phyloP scores from a whole-genome alignment of 2,113 vertebrate species.

The Mormoops blainvillei region DNA sequence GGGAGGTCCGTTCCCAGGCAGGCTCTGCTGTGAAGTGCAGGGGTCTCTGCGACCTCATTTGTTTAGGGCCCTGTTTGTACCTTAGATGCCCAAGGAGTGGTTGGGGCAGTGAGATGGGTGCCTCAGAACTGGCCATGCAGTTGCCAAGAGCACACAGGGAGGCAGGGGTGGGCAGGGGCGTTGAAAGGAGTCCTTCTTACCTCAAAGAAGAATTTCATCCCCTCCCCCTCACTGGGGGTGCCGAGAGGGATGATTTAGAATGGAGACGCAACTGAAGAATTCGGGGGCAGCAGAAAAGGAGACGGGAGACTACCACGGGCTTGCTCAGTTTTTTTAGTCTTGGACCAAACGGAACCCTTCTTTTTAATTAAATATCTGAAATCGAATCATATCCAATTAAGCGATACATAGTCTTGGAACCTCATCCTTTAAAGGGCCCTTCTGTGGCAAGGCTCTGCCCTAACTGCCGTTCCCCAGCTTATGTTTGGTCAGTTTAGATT shows the following conservation, averaged over 20 bases:
- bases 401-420: no score
- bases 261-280: background rate
- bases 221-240: fast-evolving
- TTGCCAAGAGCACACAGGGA: background rate
- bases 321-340: background rate
- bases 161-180: background rate
- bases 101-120: background rate
- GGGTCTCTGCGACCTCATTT: background rate
- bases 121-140: background rate
- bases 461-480: background rate
- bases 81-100: background rate
- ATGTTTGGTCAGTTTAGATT: background rate
- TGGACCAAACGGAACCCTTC: background rate
- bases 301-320: background rate
- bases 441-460: background rate
- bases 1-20: no score
- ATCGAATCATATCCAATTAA: background rate
- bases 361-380: background rate
- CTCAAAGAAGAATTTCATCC: background rate
- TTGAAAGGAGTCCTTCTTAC: background rate
- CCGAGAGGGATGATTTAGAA: background rate
- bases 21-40: background rate
- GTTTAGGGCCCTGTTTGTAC: no score
- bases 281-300: background rate
- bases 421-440: background rate